Evolutionary conservation across 2,888 invertebrate genomes (phyloP), one percentile per base, ranked within the genome.

Genomic region (Microdon myrmicae): DNA sequence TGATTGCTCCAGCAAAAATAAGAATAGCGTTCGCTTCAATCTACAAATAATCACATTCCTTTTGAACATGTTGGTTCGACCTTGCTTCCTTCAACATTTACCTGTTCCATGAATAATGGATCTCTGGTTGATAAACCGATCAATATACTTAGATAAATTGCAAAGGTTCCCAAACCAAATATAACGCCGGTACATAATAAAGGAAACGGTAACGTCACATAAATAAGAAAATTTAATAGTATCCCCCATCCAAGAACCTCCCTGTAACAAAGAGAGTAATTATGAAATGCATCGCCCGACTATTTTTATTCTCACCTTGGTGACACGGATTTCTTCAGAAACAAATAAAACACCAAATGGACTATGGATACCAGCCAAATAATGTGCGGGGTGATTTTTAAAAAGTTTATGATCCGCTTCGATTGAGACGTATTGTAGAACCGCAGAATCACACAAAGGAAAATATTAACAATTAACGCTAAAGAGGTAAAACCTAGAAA

Each of bases 241-340:
- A 90, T 80, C 16, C 86, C 83, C 90, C 90, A 90, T 19, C 88
- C 88, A 10, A 90, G 81, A 47, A 85, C 84, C 72, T 89, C 87
- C 58, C 88, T 82, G 59, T 82, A 67, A 56, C 29, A 13, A 31
- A 39, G 23, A 47, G n/a, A 47, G 51, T 47, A 53, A 25, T 39
- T 34, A 45, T 49, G 39, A 7, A 61, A 31, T 16, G 10, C 20
- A 9, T 23, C 9, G 9, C 20, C 28, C 4, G 8, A 9, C 23
- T 32, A 28, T 23, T 26, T 35, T n/a, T 22, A 28, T 14, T 68
- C 70, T 69, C 71, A 80, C 80, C 80, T 75, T 29, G 77, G 74
- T n/a, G 80, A 77, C 12, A 78, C 73, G 39, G 75, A 81, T 76
- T 73, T 80, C 79, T 86, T 85, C 60, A 87, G 79, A 73, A 86